A percentile compares a stretch with the other conserved stretches of the same genome.
Evolutionary conservation across 2,797 vertebrate genomes (phyloP).

Genomic region (Allobates femoralis): DNA sequence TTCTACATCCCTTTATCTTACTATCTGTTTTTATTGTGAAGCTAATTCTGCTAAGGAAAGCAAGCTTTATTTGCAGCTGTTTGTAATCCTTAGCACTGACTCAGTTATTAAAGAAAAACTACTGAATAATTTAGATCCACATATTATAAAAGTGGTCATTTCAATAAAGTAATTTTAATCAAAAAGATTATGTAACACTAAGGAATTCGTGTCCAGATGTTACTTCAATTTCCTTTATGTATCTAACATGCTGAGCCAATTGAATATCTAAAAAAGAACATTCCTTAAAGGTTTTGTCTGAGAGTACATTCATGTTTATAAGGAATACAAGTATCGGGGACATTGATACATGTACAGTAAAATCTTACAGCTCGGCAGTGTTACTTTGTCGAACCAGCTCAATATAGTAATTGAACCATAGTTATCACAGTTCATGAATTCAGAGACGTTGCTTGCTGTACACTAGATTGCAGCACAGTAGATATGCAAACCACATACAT

Average conservation of each 20-base stretch:
- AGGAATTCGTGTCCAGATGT: slow-evolving; percentile 39
- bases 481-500: not conserved
- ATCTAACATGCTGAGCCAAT: slow-evolving; percentile 30
- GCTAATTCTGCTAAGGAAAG: slow-evolving; percentile 2
- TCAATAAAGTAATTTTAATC: slow-evolving; percentile 33
- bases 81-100: slow-evolving; percentile 25
- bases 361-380: not conserved
- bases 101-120: slow-evolving; percentile 36
- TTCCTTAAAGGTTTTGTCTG: not conserved
- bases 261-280: slow-evolving; percentile 11
- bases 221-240: slow-evolving; percentile 27
- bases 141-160: slow-evolving; percentile 32
- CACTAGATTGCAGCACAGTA: not conserved
- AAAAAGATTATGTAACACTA: slow-evolving; percentile 33
- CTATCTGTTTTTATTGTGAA: slow-evolving; percentile 7
- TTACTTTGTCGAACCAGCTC: not conserved
- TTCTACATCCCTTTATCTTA: not conserved
- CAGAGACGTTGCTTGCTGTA: not conserved
- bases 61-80: slow-evolving; percentile 19
- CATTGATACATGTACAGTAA: not conserved
- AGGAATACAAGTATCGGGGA: not conserved
- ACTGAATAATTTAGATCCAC: slow-evolving; percentile 29
- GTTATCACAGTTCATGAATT: not conserved
- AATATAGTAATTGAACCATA: not conserved
- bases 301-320: slow-evolving; percentile 5